Conservation (phyloP, 2,888 invertebrate species). For the Entomobrya proxima region DNA sequence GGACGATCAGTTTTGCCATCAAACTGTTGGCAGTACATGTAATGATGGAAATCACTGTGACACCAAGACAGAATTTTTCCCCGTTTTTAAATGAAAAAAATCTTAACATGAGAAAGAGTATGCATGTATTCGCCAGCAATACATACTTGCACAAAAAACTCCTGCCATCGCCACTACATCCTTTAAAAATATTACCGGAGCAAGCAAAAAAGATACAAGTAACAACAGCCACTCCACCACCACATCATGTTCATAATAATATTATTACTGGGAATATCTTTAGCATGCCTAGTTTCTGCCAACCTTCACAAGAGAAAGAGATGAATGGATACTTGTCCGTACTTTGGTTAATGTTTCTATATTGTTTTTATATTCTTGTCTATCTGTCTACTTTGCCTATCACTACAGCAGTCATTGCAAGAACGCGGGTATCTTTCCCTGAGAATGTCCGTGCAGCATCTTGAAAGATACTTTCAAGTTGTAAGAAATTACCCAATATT, state of each 20-base stretch:
- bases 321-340: constrained; percentile 49
- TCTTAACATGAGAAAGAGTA: constrained; percentile 31
- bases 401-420: neutral
- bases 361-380: constrained; percentile 38
- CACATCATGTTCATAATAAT: constrained; percentile 58
- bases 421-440: neutral
- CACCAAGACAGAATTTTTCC: neutral
- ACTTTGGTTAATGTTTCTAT: constrained; percentile 41
- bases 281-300: constrained; percentile 32
- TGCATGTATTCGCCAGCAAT: neutral
- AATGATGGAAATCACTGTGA: constrained; percentile 6
- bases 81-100: constrained; percentile 25
- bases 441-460: constrained; percentile 28
- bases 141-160: constrained; percentile 36
- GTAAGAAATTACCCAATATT: constrained; percentile 60
- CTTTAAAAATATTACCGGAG: neutral
- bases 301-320: neutral
- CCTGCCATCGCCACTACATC: constrained; percentile 42
- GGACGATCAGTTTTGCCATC: constrained; percentile 53
- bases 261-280: constrained; percentile 60
- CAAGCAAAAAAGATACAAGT: constrained; percentile 12
- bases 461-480: constrained; percentile 47
- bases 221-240: constrained; percentile 45
- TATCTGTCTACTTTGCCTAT: neutral
- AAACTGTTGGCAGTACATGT: constrained; percentile 10